Conservation (phyloP, 2,888 invertebrate genomes). For the Gastracanthus pulcherrimus region DNA sequence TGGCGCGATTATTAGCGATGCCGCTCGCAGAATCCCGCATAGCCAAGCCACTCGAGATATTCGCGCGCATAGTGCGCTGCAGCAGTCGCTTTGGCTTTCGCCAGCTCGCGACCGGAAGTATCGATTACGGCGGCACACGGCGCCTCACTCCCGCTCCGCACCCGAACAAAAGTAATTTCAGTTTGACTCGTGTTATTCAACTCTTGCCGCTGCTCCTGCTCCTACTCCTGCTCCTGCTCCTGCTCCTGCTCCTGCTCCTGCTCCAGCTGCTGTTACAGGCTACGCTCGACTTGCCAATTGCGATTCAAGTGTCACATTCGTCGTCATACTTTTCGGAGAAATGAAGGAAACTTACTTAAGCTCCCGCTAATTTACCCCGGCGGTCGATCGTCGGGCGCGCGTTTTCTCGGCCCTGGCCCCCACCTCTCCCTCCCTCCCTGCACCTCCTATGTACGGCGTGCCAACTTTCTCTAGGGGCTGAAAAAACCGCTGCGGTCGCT, state of each 20-base stretch:
- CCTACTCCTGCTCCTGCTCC: too few relatives aligned
- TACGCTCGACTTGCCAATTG: too few relatives aligned
- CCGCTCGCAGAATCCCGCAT: neutral
- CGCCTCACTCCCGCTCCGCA: neutral
- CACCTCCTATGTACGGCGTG: too few relatives aligned
- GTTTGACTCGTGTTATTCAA: constrained; percentile 44
- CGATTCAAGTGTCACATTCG: constrained; percentile 29
- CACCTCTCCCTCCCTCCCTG: too few relatives aligned
- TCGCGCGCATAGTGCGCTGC: neutral
- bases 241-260: too few relatives aligned
- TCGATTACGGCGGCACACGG: constrained; percentile 40
- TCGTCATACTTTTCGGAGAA: constrained; percentile 12
- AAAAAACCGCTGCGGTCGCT: too few relatives aligned
- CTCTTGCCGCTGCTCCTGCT: constrained; percentile 24
- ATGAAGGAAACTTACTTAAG: constrained; percentile 33
- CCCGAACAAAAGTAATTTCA: constrained; percentile 50
- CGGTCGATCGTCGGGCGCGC: constrained; percentile 13
- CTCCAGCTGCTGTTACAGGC: too few relatives aligned
- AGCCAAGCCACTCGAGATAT: neutral
- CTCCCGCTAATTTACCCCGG: constrained; percentile 13
- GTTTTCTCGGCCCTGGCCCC: too few relatives aligned
- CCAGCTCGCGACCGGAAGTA: constrained; percentile 33
- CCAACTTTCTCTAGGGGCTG: too few relatives aligned
- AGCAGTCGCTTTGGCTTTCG: neutral
- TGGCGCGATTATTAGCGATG: constrained; percentile 33